Evolutionary conservation across 2,797 vertebrate genomes (phyloP).

Genomic region (Adelosebastes latens): DNA sequence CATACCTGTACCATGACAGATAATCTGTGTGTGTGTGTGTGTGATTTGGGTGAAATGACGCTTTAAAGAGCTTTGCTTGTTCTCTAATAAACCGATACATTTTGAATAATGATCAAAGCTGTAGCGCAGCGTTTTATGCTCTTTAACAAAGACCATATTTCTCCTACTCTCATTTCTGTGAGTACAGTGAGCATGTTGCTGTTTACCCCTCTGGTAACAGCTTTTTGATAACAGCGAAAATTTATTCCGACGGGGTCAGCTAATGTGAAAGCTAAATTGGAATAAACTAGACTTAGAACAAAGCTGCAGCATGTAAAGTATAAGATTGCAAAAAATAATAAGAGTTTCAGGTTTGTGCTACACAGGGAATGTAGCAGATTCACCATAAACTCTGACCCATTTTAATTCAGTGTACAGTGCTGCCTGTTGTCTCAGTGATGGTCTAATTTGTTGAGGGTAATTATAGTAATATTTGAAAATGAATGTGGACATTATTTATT

Average conservation of each 20-base stretch:
- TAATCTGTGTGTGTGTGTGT: background rate
- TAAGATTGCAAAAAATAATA: background rate
- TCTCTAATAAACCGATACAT: background rate
- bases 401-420: background rate
- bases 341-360: background rate
- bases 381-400: background rate
- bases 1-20: background rate
- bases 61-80: background rate
- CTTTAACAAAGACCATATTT: background rate
- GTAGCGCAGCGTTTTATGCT: background rate
- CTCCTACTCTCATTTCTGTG: slow-evolving; percentile 2
- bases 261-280: slow-evolving; percentile 11
- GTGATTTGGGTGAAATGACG: background rate
- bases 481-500: slow-evolving; percentile 17
- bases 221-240: slow-evolving; percentile 7
- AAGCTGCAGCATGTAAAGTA: background rate
- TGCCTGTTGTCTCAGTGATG: background rate
- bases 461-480: slow-evolving; percentile 25
- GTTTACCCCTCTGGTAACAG: slow-evolving; percentile 36
- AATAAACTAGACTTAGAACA: slow-evolving; percentile 15
- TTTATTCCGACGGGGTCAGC: slow-evolving; percentile 9
- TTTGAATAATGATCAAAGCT: slow-evolving; percentile 26
- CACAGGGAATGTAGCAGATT: background rate
- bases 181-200: slow-evolving; percentile 10
- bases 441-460: slow-evolving; percentile 10